Evolutionary conservation across 2,888 invertebrate species (phyloP), one percentile per base, ranked within the genome.

Genomic region (Drosophila acutilabella): DNA sequence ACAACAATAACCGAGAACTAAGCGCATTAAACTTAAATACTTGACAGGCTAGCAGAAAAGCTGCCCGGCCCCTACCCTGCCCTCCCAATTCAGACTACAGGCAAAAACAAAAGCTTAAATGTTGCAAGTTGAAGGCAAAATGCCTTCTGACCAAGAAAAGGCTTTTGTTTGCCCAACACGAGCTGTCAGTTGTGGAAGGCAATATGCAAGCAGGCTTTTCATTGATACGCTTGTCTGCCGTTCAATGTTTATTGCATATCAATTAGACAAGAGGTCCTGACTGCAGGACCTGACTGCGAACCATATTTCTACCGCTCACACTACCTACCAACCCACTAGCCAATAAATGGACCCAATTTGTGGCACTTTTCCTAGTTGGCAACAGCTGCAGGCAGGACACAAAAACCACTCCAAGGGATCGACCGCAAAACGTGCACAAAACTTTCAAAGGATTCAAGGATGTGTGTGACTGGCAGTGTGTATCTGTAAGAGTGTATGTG

Each of bases 211-310:
- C 23, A 26, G 74, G 79, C 74, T 78, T 78, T 73, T 38, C 64
- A 60, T 61, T 71, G 76, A 74, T 73, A 83, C 71, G 77, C 77
- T 41, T 75, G 69, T 80, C 74, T 67, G 66, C 13, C 66, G 70
- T 53, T 68, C 82, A 81, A 81, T 88, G 82, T 88, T 88, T 82
- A 88, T 88, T 88, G 82, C 82, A 88, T 82, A 82, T 82, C 82
- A 82, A 82, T 82, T 82, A 82, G 75, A 74, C 69, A 69, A 67
- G 71, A 48, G 41, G 18, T 45, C 18, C 64, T 45, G 40, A 13
- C 64, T 41, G 14, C 54, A 45, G 36, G 23, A 20, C 16, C n/a
- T 14, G 11, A 13, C 13, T 33, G 10, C n/a, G 8, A 18, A 18
- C n/a, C 38, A 30, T 36, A 33, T 14, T 30, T n/a, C 8, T 5